Percentiles rank a stretch among this genome's conserved stretches.
Evolutionary conservation across 2,888 invertebrate genomes (phyloP).

Genomic region (Mesorhabditis belari): DNA sequence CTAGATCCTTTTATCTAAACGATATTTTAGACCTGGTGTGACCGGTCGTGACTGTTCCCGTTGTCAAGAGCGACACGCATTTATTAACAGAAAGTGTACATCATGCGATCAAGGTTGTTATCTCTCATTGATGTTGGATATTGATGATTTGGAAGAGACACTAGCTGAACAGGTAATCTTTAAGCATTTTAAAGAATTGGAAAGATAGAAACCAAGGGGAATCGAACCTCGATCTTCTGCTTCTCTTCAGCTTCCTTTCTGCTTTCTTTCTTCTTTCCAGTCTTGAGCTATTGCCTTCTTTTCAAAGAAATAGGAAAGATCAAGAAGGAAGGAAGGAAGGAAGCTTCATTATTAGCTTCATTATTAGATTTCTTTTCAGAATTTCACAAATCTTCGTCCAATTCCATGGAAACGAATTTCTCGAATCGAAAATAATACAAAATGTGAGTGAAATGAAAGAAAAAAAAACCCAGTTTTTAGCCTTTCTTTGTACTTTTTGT

Average conservation of each 20-base stretch:
- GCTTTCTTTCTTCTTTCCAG: too few species aligned
- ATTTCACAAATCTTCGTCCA: conserved; percentile 50
- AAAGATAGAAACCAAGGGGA: too few species aligned
- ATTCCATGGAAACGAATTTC: conserved; percentile 53
- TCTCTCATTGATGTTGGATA: conserved; percentile 53
- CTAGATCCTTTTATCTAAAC: too few species aligned
- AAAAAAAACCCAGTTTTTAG: background rate
- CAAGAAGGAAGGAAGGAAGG: too few species aligned
- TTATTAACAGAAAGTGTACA: conserved; percentile 51
- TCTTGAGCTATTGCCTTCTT: too few species aligned
- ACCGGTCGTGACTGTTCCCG: conserved; percentile 73
- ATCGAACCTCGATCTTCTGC: too few species aligned
- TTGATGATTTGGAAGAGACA: conserved; percentile 49
- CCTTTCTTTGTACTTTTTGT: too few species aligned
- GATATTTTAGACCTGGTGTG: conserved; percentile 59
- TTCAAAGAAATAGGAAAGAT: too few species aligned
- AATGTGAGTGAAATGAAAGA: conserved; percentile 2
- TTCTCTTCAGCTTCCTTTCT: too few species aligned
- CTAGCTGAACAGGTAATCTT: conserved; percentile 13
- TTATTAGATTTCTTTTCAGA: conserved; percentile 17
- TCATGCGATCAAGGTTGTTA: conserved; percentile 58
- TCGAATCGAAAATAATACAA: conserved; percentile 40
- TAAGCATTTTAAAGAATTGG: too few species aligned
- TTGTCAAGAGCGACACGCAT: conserved; percentile 61
- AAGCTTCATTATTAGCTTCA: too few species aligned